Evolutionary conservation across 1,140 invertebrate species (phyloP), one percentile per base, ranked within the genome.

Genomic region (Cydia splendana): DNA sequence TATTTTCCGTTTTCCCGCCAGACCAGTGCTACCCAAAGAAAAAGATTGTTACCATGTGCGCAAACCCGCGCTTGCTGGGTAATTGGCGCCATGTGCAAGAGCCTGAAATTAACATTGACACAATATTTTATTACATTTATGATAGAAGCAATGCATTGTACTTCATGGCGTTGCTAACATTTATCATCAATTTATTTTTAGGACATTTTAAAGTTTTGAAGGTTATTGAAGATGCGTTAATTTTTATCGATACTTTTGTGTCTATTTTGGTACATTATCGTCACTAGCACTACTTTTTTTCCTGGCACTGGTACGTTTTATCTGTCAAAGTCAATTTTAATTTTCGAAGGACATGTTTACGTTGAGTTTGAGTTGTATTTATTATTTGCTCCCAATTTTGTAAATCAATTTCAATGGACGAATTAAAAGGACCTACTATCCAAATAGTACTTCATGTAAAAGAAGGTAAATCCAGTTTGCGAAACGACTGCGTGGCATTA

Each of bases 371-470:
- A 83, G 79, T 82, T 82, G 69, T 81, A 78, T 78, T 85, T 82
- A 62, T 75, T 82, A 75, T 76, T 82, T 84, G 79, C 13, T 28
- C 38, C 13, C 62, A 75, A 76, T 78, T 77, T 67, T 80, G 76
- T 34, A 73, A 77, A 77, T 77, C 34, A 62, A 65, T 82, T 85
- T 84, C 78, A 20, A 93, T 93, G 91, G 90, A 93, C 81, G 90
- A 92, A 82, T 84, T 93, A 80, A 80, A 86, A 78, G 90, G 90
- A 76, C 89, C 90, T 28, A 91, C 84, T 76, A 89, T 93, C 48
- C 90, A 93, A 83, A 91, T 93, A 80, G 88, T 92, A 67, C 81
- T 93, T 73, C 89, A 91, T 79, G 79, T 93, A 20, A 93, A 89
- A 82, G 90, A 93, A 87, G 91, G 90, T 88, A 84, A 77, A 38